Evolutionary conservation across 2,797 vertebrate species (phyloP).

Genomic region (Molothrus aeneus): DNA sequence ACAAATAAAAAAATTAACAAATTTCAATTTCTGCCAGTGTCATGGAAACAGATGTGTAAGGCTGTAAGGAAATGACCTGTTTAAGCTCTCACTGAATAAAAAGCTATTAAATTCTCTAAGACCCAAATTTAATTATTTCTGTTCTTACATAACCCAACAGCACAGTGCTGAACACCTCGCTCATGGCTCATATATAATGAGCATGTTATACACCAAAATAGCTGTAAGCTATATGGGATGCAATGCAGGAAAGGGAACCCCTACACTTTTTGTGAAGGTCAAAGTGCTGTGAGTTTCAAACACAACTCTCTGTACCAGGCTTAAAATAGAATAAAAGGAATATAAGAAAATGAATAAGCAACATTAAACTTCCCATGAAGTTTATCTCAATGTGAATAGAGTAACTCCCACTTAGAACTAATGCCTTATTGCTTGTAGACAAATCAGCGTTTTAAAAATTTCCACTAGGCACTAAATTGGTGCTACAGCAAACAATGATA

Average conservation of each 20-base stretch:
- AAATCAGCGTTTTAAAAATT: background rate
- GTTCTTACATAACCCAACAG: constrained; percentile 21
- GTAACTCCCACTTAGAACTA: background rate
- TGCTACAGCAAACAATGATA: background rate
- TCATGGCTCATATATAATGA: background rate
- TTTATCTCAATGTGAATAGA: background rate
- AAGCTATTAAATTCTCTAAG: background rate
- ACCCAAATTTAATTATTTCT: background rate
- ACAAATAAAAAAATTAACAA: background rate
- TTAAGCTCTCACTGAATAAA: background rate
- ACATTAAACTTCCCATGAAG: background rate
- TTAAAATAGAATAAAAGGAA: background rate
- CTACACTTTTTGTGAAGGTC: background rate
- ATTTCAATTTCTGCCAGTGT: background rate
- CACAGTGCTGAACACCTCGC: background rate
- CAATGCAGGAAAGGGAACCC: background rate
- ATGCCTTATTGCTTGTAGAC: background rate
- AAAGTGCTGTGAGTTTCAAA: background rate
- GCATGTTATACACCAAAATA: background rate
- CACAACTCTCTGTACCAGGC: background rate
- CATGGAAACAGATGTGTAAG: constrained; percentile 13
- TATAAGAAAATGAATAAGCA: background rate
- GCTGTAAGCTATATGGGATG: background rate
- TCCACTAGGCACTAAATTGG: background rate
- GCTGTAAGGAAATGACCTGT: background rate